Evolutionary conservation across 2,113 vertebrate genomes (phyloP).

Genomic region (Mus spicilegus): DNA sequence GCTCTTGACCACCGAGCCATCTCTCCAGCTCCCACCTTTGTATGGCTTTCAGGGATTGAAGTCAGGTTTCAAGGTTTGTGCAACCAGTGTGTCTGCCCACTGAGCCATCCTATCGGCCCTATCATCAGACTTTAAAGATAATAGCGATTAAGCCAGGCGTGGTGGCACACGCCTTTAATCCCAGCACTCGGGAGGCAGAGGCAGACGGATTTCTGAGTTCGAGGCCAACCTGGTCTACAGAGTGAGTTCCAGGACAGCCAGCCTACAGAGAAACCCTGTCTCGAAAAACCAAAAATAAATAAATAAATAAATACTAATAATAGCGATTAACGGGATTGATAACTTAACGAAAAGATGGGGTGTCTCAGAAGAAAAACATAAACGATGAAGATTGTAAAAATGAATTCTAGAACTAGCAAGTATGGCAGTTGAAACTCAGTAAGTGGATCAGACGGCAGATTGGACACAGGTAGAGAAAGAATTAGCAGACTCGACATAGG

Average conservation of each 20-base stretch:
- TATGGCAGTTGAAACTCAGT: neutral
- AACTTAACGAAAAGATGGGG: neutral
- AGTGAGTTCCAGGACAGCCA: too few species aligned
- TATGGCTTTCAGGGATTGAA: neutral
- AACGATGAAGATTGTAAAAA: slow-evolving; percentile 25
- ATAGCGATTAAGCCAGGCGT: neutral
- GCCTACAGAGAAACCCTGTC: too few species aligned
- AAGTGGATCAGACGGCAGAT: neutral
- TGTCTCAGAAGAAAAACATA: slow-evolving; percentile 30
- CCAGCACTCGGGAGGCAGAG: too few species aligned
- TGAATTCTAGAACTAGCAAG: neutral
- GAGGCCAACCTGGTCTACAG: too few species aligned
- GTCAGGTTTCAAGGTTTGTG: neutral
- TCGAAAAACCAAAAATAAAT: too few species aligned
- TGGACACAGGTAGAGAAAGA: slow-evolving; percentile 1
- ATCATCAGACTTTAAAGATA: slow-evolving; percentile 9
- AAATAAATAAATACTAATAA: neutral
- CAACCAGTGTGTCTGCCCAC: neutral
- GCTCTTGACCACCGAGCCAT: neutral
- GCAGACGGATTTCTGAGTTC: too few species aligned
- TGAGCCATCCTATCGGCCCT: neutral
- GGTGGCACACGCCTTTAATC: too few species aligned
- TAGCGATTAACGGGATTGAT: neutral
- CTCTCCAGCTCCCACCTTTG: neutral
- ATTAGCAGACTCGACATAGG: neutral